These are phyloP conservation scores for Ceuthmochares aereus DNA, from an alignment of 2,113 vertebrate genomes.

Conservation along the genomic window DNA sequence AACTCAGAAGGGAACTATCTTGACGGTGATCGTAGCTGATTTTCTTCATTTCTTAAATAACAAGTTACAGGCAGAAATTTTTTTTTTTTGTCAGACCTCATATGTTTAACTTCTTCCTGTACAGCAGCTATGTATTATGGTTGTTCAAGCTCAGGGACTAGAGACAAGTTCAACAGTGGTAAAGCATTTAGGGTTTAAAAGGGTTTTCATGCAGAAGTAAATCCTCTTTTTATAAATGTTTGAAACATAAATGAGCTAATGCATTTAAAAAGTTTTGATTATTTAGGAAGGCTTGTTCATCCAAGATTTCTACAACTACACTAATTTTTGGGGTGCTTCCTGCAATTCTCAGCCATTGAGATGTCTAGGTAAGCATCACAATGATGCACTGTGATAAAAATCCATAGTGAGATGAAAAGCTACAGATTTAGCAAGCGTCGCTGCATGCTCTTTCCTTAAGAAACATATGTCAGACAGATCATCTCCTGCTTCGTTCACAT, in stretches of 20 bases:
- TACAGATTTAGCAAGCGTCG: background rate
- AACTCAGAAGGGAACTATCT: too few relatives aligned
- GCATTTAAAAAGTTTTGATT: background rate
- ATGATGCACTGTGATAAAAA: background rate
- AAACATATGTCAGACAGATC: background rate
- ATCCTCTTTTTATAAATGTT: background rate
- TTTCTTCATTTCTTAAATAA: too few relatives aligned
- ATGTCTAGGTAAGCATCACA: background rate
- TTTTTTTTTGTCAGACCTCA: too few relatives aligned
- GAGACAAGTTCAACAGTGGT: background rate
- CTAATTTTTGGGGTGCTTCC: background rate
- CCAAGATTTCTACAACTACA: background rate
- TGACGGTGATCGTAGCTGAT: too few relatives aligned
- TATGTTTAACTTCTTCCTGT: background rate
- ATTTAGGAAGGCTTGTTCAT: background rate
- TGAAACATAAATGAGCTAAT: background rate
- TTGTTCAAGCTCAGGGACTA: background rate
- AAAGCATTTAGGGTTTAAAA: background rate
- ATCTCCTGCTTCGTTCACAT: background rate
- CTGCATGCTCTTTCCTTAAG: background rate
- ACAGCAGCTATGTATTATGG: background rate
- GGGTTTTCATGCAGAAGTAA: background rate
- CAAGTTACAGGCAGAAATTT: too few relatives aligned
- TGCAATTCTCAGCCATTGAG: background rate
- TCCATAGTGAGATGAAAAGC: background rate